A percentile compares a stretch with the other conserved stretches of the same genome.
Evolutionary conservation across 2,888 invertebrate species (phyloP).

Genomic region (Argyresthia goedartella): DNA sequence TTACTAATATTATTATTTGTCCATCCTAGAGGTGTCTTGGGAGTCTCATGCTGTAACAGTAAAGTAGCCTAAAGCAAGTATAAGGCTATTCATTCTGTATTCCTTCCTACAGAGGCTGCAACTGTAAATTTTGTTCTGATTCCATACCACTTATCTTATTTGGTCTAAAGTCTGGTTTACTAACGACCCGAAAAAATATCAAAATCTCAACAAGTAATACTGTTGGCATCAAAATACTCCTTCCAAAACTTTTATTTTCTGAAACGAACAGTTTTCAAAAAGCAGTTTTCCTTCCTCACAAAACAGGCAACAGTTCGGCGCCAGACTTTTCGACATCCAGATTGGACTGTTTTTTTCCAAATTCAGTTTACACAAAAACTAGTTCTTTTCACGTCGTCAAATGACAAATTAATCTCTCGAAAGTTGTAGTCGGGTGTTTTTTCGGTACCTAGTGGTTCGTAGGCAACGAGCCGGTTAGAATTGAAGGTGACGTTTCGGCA

Average conservation of each 20-base stretch:
- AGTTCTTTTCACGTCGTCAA: conserved; percentile 23
- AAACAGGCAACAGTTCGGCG: too few relatives aligned
- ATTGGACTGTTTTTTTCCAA: background rate
- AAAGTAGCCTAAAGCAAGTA: too few relatives aligned
- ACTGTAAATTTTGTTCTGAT: too few relatives aligned
- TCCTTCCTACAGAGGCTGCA: too few relatives aligned
- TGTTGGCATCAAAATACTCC: background rate
- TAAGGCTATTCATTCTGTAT: too few relatives aligned
- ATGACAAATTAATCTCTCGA: conserved; percentile 67
- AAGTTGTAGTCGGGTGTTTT: conserved; percentile 29
- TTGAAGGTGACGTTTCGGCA: conserved; percentile 57
- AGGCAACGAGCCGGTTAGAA: conserved; percentile 48
- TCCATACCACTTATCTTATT: too few relatives aligned
- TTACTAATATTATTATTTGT: background rate
- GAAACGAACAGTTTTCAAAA: too few relatives aligned
- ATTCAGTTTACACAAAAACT: background rate
- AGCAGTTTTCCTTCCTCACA: too few relatives aligned
- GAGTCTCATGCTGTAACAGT: background rate
- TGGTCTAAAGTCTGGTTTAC: too few relatives aligned
- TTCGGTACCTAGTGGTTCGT: conserved; percentile 26
- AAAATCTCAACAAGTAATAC: too few relatives aligned
- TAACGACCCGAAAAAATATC: too few relatives aligned
- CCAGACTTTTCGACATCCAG: background rate
- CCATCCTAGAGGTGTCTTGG: background rate
- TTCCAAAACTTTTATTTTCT: too few relatives aligned